Evolutionary conservation across 2,113 vertebrate species (phyloP).

Genomic region (Motacilla tschutschensis): DNA sequence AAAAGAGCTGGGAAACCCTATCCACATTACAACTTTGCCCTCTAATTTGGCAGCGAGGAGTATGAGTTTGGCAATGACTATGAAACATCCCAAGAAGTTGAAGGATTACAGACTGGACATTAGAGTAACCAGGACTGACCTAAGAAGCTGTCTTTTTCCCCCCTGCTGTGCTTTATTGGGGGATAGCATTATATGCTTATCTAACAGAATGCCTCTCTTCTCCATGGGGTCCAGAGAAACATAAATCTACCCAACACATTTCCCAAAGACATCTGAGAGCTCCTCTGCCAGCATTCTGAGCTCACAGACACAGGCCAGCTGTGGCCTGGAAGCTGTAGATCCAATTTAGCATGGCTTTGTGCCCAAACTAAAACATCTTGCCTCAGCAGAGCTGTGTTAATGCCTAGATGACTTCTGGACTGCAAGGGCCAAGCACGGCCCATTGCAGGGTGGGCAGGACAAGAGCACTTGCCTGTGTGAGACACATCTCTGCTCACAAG

Average conservation of each 20-base stretch:
- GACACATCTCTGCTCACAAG: not conserved
- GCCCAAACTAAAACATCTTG: not conserved
- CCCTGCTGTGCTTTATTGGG: not conserved
- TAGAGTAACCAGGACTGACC: not conserved
- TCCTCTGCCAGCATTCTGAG: not conserved
- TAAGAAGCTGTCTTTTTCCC: not conserved
- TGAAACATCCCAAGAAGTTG: not conserved
- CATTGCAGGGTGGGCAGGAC: not conserved
- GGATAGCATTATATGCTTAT: not conserved
- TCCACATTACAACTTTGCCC: not conserved
- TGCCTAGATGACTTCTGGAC: not conserved
- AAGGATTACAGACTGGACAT: not conserved
- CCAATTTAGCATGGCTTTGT: not conserved
- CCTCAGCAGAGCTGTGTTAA: not conserved
- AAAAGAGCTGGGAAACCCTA: not conserved
- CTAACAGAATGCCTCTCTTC: not conserved
- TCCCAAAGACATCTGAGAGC: not conserved
- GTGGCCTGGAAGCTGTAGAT: not conserved
- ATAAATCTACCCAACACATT: not conserved
- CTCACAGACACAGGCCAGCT: constrained; percentile 21
- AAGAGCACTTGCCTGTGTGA: not conserved
- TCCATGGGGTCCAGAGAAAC: not conserved
- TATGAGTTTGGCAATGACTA: not conserved
- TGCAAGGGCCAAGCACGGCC: not conserved
- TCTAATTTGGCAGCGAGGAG: not conserved